Evolutionary conservation across 2,113 vertebrate species (phyloP).

Genomic region (Sialia sialis): DNA sequence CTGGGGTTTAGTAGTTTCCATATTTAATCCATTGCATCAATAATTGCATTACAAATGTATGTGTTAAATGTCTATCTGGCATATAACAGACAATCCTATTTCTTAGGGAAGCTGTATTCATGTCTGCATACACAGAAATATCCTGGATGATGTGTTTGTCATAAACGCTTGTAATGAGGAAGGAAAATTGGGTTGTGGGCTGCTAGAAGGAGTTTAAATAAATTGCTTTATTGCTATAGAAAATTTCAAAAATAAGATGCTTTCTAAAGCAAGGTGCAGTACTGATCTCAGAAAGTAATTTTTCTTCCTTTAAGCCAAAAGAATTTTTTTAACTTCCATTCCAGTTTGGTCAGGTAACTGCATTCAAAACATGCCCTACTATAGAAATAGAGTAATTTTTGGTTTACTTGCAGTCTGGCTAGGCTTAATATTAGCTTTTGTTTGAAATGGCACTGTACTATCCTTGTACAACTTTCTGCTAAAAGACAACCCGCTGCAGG

Average conservation of each 20-base stretch:
- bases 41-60: slow-evolving; percentile 10
- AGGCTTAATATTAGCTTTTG: not conserved
- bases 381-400: not conserved
- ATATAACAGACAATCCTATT: slow-evolving; percentile 17
- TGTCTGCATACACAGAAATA: not conserved
- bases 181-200: not conserved
- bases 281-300: not conserved
- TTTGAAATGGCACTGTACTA: not conserved
- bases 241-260: not conserved
- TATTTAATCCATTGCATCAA: slow-evolving; percentile 22
- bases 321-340: not conserved
- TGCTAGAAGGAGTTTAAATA: slow-evolving; percentile 32
- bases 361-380: not conserved
- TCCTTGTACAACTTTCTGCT: not conserved
- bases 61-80: not conserved
- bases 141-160: not conserved
- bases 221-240: slow-evolving; percentile 8
- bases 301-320: not conserved
- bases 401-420: not conserved
- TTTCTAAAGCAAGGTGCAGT: not conserved
- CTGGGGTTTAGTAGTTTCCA: not conserved
- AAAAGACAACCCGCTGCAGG: not conserved
- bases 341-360: not conserved
- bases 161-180: slow-evolving; percentile 1
- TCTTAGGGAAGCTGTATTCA: not conserved